Base-by-base conservation (phyloP, 2,888 invertebrate genomes). In the Heterodera filipjevi region DNA sequence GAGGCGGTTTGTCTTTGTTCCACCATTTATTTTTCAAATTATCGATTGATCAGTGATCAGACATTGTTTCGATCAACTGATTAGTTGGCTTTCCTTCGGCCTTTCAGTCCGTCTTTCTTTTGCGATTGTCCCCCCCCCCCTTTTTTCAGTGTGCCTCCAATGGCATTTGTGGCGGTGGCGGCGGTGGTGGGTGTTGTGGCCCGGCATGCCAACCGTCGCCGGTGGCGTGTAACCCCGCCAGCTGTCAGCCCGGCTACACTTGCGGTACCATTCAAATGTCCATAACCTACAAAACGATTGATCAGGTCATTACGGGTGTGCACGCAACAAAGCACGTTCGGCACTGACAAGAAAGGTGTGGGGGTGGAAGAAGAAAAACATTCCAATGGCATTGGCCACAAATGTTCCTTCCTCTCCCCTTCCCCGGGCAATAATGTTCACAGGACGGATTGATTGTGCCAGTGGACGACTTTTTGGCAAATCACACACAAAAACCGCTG, bases 211-310 rank as follows among this genome's bases (percentile, higher is more conserved):
- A 32, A 70, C 70, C 77, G n/a, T 3, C 66, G 1, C 76, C 76
- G 72, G 82, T 16, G 75, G 77, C 53, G 19, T 82, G 82, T 59
- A 72, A 81, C 27, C 84, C 46, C n/a, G 66, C 80, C 16, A 81
- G 79, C 53, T 87, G 87, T 71, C 86, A 85, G 75, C 86, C 86
- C 6, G 87, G 87, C 19, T 87, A 87, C 71, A 83, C 86, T 5
- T 87, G 87, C 78, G 87, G 73, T 73, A 49, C 5, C 14, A 30
- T 30, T 12, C 30, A 33, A 22, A 39, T 64, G 64, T 44, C 14
- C 33, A 10, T n/a, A n/a, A 8, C n/a, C 19, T 53, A 6, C 19
- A 22, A 22, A 22, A 53, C 19, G 22, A 53, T 53, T 27, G 5
- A 22, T 66, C 30, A 59, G 75, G 82, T 5, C 85, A 85, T 66